Percentiles rank a stretch among this genome's conserved stretches.
Evolutionary conservation across 1,140 invertebrate genomes (phyloP).

Genomic region (Cotesia chilonis): DNA sequence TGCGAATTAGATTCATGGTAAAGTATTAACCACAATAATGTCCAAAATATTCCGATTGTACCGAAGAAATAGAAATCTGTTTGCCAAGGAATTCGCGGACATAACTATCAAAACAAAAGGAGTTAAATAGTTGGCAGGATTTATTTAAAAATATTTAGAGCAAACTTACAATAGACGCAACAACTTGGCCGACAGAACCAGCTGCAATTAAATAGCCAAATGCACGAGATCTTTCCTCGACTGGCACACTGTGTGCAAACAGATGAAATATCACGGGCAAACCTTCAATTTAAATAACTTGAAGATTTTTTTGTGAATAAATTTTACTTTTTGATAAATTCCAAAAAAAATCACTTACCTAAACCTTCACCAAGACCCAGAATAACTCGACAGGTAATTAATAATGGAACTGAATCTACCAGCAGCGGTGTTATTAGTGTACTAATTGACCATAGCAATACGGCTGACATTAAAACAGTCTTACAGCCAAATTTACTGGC

Average conservation of each 20-base stretch:
- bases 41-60: slow-evolving; percentile 76
- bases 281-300: slow-evolving; percentile 63
- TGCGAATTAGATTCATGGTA: slow-evolving; percentile 70
- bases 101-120: slow-evolving; percentile 57
- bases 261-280: slow-evolving; percentile 84
- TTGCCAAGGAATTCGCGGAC: slow-evolving; percentile 74
- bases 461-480: slow-evolving; percentile 75
- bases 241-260: slow-evolving; percentile 78
- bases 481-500: slow-evolving; percentile 78
- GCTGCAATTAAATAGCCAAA: slow-evolving; percentile 81
- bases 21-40: slow-evolving; percentile 72
- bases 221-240: slow-evolving; percentile 78
- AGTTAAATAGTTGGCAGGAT: not conserved
- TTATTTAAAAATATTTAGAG: slow-evolving; percentile 27
- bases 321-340: slow-evolving; percentile 13
- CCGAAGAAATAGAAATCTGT: slow-evolving; percentile 80
- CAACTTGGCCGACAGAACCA: slow-evolving; percentile 80
- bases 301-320: slow-evolving; percentile 15
- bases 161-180: slow-evolving; percentile 76
- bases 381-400: slow-evolving; percentile 74
- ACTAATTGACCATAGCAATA: slow-evolving; percentile 80
- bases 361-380: slow-evolving; percentile 81
- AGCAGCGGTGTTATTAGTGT: slow-evolving; percentile 78
- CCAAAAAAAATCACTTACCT: slow-evolving; percentile 54
- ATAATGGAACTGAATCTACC: slow-evolving; percentile 71